phyloP scores from a whole-genome alignment of 2,888 invertebrate genomes.

The Dioctria linearis region DNA sequence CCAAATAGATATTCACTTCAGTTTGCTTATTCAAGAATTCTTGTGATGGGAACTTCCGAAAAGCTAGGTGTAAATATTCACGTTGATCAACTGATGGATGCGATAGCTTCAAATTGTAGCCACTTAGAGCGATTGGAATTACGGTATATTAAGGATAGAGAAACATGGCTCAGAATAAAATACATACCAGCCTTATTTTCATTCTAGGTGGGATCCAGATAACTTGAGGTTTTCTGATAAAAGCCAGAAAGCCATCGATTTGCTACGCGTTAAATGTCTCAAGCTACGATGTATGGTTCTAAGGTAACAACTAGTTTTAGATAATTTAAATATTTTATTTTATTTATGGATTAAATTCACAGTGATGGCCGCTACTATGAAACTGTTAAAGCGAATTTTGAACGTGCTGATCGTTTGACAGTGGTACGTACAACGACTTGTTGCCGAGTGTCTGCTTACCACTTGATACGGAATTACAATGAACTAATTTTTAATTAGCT shows the following conservation, averaged over 20 bases:
- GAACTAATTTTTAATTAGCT: constrained; percentile 94
- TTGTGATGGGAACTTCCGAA: constrained; percentile 98
- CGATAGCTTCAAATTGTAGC: constrained; percentile 93
- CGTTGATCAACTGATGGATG: constrained; percentile 98
- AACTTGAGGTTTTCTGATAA: constrained; percentile 99
- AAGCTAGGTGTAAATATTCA: constrained; percentile 96
- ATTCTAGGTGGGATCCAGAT: constrained; percentile 92
- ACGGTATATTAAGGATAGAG: constrained; percentile 69
- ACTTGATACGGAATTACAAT: constrained; percentile 92
- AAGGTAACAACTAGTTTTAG: constrained; percentile 75
- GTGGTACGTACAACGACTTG: constrained; percentile 98
- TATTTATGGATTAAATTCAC: constrained; percentile 63
- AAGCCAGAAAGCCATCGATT: constrained; percentile 99
- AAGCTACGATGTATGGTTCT: constrained; percentile 93
- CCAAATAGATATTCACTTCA: background rate
- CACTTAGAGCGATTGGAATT: constrained; percentile 93
- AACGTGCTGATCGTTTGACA: constrained; percentile 95
- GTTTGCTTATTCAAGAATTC: constrained; percentile 77
- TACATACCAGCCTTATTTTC: background rate
- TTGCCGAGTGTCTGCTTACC: constrained; percentile 94
- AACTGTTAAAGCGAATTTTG: constrained; percentile 99
- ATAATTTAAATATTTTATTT: background rate
- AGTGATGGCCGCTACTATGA: constrained; percentile 99
- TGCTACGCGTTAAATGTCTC: constrained; percentile 94
- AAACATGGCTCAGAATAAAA: background rate